These are phyloP conservation scores for Synergus umbraculus DNA, from an alignment of 2,888 invertebrate species.

Conservation along the genomic window DNA sequence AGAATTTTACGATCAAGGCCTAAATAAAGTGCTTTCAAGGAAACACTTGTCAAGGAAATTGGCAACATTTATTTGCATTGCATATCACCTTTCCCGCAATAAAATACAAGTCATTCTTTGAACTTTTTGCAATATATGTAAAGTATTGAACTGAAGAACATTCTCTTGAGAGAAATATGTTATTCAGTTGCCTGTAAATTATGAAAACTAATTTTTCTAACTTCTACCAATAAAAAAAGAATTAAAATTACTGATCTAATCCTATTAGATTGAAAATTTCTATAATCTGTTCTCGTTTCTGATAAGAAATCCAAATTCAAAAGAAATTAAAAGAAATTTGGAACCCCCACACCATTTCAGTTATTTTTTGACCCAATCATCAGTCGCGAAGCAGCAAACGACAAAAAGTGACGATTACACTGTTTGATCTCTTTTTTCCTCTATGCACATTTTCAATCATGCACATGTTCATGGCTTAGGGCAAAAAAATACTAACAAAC, in stretches of 20 bases:
- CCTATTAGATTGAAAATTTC: too few relatives aligned
- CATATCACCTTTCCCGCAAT: background rate
- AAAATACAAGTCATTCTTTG: background rate
- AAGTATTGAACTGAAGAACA: background rate
- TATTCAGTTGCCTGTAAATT: background rate
- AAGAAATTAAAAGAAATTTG: background rate
- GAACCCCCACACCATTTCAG: background rate
- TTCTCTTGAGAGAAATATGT: background rate
- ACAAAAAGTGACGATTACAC: conserved; percentile 24
- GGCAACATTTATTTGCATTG: background rate
- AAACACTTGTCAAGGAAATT: background rate
- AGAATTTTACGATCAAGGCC: background rate
- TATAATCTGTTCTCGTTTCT: too few relatives aligned
- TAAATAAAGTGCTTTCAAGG: background rate
- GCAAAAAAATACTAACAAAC: conserved; percentile 33
- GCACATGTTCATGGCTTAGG: conserved; percentile 16
- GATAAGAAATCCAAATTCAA: background rate
- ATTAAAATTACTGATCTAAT: too few relatives aligned
- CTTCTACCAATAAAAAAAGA: background rate
- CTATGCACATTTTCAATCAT: background rate
- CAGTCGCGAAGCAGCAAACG: background rate
- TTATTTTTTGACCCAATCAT: background rate
- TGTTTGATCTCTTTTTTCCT: conserved; percentile 1
- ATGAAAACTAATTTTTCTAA: too few relatives aligned
- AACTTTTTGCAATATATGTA: background rate